Evolutionary conservation across 23 tunicate species (phyloP).

Genomic region (Styela plicata): DNA sequence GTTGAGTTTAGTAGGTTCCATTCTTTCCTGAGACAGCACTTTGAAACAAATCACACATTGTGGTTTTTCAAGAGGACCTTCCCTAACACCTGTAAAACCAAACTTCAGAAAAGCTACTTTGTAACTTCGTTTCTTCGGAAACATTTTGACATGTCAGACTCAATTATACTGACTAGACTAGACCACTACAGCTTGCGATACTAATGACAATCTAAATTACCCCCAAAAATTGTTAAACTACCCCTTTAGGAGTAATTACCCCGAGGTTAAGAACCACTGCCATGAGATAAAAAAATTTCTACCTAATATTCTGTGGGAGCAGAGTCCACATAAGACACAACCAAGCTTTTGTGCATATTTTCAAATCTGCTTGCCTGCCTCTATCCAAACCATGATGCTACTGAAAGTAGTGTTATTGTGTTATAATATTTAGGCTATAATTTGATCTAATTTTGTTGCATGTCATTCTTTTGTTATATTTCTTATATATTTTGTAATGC

Average conservation of each 20-base stretch:
- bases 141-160: conserved; percentile 5
- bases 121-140: conserved; percentile 27
- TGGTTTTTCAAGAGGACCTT: conserved; percentile 19
- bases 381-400: too few species aligned
- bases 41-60: conserved; percentile 34
- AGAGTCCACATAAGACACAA: too few species aligned
- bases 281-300: too few species aligned
- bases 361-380: too few species aligned
- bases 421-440: too few species aligned
- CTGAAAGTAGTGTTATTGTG: too few species aligned
- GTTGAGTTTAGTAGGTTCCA: conserved; percentile 48
- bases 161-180: background rate
- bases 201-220: background rate
- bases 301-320: too few species aligned
- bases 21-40: conserved; percentile 34
- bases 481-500: too few species aligned
- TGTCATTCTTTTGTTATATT: too few species aligned
- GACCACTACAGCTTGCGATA: background rate
- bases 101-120: conserved; percentile 41
- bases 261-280: background rate
- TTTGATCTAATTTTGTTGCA: too few species aligned
- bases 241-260: conserved; percentile 3
- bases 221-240: conserved; percentile 10
- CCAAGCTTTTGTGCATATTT: too few species aligned
- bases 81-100: conserved; percentile 42